Base-by-base conservation (phyloP, 2,113 vertebrate genomes). In the Xenopus borealis region DNA sequence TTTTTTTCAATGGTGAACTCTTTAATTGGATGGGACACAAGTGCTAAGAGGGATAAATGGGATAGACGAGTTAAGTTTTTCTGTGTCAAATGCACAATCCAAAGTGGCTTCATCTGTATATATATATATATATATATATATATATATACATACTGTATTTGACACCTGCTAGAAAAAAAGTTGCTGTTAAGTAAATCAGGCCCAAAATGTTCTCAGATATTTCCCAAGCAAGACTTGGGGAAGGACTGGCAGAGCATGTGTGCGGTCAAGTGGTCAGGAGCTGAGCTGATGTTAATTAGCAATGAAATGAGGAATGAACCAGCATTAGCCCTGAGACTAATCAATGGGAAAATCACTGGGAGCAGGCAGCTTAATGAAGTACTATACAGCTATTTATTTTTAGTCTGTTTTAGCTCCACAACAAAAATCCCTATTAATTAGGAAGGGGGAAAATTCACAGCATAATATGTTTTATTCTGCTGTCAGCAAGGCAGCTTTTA, bases 261-360 rank as follows among this genome's bases (percentile, higher is more conserved):
- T 82, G 85, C 86, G 80, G 92, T 90, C 91, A 93, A 92, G 90
- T 89, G 87, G 90, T 90, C 90, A 89, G 85, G 83, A 90, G 90
- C 86, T 79, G 88, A 80, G 73, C 85, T 86, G 89, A 93, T 92
- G 91, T 89, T 94, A 94, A 94, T 95, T 94, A 94, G 91, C 87
- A 87, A 87, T 87, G 91, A 92, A 91, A 93, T 92, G 91, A 92
- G 90, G 89, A 94, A 94, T 92, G 93, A 94, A 92, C 92, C 83
- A 86, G 93, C 94, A 94, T 96, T 95, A 95, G 94, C 90, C 87
- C 88, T 85, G 90, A 90, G 90, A 93, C 91, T 94, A 97, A 97
- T 97, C 96, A 95, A 96, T 95, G 91, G 88, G 92, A 94, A 97
- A 96, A 95, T 92, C 94, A 95, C 92, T 94, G 85, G 82, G 85